Conservation (phyloP, 2,797 vertebrate genomes). For the Enteromius treurensis region DNA sequence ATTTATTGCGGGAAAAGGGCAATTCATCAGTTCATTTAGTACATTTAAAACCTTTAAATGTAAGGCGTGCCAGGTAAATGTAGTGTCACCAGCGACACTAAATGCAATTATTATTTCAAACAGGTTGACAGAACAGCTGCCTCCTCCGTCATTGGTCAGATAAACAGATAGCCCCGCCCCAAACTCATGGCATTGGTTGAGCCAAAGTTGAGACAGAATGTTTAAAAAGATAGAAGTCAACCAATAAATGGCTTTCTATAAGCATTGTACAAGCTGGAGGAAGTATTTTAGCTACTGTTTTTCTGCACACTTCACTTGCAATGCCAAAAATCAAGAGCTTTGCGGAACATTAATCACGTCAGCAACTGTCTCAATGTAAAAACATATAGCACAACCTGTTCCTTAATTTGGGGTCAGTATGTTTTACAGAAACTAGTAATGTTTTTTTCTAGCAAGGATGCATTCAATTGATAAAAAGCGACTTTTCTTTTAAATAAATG, state of each 20-base stretch:
- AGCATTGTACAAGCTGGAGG: background rate
- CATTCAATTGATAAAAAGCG: background rate
- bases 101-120: background rate
- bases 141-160: background rate
- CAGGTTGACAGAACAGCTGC: background rate
- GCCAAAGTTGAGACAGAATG: background rate
- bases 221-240: background rate
- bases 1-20: constrained; percentile 21
- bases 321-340: background rate
- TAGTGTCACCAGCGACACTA: background rate
- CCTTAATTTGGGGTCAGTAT: background rate
- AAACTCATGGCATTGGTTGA: background rate
- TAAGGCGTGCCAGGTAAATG: background rate
- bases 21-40: background rate
- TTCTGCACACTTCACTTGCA: background rate
- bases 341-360: background rate
- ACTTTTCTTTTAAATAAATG: background rate
- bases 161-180: background rate
- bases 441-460: background rate
- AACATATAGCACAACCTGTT: background rate
- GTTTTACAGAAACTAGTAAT: background rate
- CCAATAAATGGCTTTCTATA: background rate
- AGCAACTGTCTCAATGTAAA: background rate
- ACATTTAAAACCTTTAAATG: constrained; percentile 1
- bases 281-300: background rate